phyloP scores from a whole-genome alignment of 2,888 invertebrate genomes.

The Criorhina ranunculi region DNA sequence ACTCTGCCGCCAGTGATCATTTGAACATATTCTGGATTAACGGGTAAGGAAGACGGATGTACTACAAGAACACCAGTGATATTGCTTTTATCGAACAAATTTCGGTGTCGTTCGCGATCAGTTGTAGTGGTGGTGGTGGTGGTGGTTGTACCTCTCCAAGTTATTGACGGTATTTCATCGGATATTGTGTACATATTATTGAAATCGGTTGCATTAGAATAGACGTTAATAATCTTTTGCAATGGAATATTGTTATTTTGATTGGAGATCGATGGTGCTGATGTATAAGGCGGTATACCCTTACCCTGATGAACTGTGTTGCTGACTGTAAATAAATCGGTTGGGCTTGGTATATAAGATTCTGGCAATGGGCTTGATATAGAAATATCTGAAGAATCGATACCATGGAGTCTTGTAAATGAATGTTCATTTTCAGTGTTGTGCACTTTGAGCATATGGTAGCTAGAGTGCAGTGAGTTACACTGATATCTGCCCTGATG shows the following conservation, averaged over 20 bases:
- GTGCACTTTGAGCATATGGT: slow-evolving; percentile 81
- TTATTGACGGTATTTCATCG: slow-evolving; percentile 47
- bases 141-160: slow-evolving; percentile 51
- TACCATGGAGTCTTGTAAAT: slow-evolving; percentile 72
- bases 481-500: slow-evolving; percentile 84
- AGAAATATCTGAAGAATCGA: slow-evolving; percentile 61
- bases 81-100: slow-evolving; percentile 47
- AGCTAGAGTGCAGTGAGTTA: slow-evolving; percentile 81
- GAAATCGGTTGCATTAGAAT: slow-evolving; percentile 55
- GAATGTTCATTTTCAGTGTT: slow-evolving; percentile 71
- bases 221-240: slow-evolving; percentile 27
- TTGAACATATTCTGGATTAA: slow-evolving; percentile 63
- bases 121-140: too few species aligned
- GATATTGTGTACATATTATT: slow-evolving; percentile 60
- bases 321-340: slow-evolving; percentile 52
- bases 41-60: slow-evolving; percentile 65
- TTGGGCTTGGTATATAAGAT: slow-evolving; percentile 51
- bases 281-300: slow-evolving; percentile 33
- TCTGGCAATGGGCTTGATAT: slow-evolving; percentile 62
- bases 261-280: slow-evolving; percentile 22
- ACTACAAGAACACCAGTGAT: slow-evolving; percentile 59
- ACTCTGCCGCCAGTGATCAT: slow-evolving; percentile 66
- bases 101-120: slow-evolving; percentile 35
- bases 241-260: slow-evolving; percentile 30
- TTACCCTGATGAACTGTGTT: slow-evolving; percentile 48